Evolutionary conservation across 30 jellyfish, hydroid and myxozoan genomes (phyloP), one percentile per base, ranked within the genome.

Genomic region (Nemopilema nomurai): DNA sequence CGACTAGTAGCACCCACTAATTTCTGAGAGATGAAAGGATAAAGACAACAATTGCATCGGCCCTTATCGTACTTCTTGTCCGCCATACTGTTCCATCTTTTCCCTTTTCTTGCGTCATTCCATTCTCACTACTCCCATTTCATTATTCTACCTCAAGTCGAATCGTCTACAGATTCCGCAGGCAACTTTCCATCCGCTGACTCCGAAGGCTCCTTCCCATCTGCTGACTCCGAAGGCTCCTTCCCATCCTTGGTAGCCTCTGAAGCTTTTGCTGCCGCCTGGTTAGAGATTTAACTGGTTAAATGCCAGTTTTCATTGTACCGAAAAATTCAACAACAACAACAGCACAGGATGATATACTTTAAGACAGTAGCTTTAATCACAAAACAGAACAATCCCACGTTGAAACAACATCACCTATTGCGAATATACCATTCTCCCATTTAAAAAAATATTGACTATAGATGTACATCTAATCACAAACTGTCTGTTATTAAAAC

Each of bases 241-340:
- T 41, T 41, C 57, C 57, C 33, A 28, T 71, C 81, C 49, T 71
- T 71, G 0, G 83, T 29, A 0, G 83, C 93, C 76, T 84, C 93
- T 28, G 93, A 73, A 19, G 93, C 93, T 32, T 84, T 84, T 0
- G 93, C 93, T 16, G 93, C 93, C 16, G 93, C 93, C 93, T 84
- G 13, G 13, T 3, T 3, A 13, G 6, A 41, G 57, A 3, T 41
- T 6, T 41, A 41, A 6, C 6, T 3, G 9, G 6, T 41, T 41
- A 13, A 41, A 41, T 41, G 6, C 57, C 57, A 13, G n/a, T n/a
- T n/a, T n/a, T n/a, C n/a, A n/a, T n/a, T n/a, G n/a, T n/a, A n/a
- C n/a, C n/a, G n/a, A n/a, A n/a, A n/a, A n/a, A n/a, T n/a, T n/a
- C n/a, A n/a, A n/a, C n/a, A n/a, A n/a, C n/a, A n/a, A n/a, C n/a